These are phyloP conservation scores for Oreochromis spilurus DNA, from an alignment of 2,113 vertebrate genomes.

Conservation along the genomic window DNA sequence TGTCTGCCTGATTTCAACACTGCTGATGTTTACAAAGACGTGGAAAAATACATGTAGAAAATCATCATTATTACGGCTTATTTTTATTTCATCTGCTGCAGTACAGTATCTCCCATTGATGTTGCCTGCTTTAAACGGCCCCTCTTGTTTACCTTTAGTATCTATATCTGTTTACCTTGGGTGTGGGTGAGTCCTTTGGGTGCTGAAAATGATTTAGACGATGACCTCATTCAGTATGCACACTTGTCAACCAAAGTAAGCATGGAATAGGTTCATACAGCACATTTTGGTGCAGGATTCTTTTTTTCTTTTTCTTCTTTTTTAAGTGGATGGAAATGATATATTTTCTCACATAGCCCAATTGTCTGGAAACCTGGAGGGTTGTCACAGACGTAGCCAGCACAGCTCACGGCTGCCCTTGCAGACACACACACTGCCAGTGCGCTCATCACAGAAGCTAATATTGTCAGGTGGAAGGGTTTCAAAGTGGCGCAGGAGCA, in stretches of 20 bases:
- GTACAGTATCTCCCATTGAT: conserved; percentile 39
- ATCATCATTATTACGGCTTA: conserved; percentile 48
- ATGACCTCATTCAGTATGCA: conserved; percentile 58
- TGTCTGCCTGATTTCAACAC: conserved; percentile 43
- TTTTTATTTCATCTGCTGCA: conserved; percentile 44
- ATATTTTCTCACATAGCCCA: conserved; percentile 38
- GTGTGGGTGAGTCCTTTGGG: conserved; percentile 52
- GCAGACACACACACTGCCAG: conserved; percentile 12
- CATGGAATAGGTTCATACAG: conserved; percentile 14
- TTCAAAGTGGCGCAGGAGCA: neutral
- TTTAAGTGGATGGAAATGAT: conserved; percentile 39
- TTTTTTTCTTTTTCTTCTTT: neutral
- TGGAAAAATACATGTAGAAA: conserved; percentile 61
- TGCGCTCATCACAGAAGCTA: conserved; percentile 26
- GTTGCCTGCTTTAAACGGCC: conserved; percentile 21
- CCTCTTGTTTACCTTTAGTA: conserved; percentile 57
- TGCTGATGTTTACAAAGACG: conserved; percentile 28
- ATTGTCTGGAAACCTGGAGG: conserved; percentile 16
- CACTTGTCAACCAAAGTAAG: conserved; percentile 38
- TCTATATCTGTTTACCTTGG: conserved; percentile 69
- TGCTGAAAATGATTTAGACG: conserved; percentile 40
- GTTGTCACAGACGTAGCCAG: conserved; percentile 28
- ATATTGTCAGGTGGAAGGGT: conserved; percentile 6
- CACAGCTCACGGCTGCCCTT: neutral
- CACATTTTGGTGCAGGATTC: conserved; percentile 1